Conservation (phyloP, 30 jellyfish, hydroid and myxozoan genomes). For the Catostylus mosaicus region DNA sequence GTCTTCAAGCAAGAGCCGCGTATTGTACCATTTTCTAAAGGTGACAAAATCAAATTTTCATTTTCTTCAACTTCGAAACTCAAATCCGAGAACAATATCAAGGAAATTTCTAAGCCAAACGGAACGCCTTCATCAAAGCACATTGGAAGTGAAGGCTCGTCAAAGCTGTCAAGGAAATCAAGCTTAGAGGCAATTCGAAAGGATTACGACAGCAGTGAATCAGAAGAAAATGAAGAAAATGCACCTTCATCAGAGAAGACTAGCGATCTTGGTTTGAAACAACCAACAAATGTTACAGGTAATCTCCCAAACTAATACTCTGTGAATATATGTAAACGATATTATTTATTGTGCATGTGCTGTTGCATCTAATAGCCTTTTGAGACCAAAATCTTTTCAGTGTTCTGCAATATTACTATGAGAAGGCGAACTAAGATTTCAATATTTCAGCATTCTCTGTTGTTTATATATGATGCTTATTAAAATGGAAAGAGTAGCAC, state of each 20-base stretch:
- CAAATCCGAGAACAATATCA: not conserved
- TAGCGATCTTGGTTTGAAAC: not conserved
- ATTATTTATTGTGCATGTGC: too few relatives aligned
- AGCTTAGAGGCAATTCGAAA: conserved; percentile 40
- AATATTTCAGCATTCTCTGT: too few relatives aligned
- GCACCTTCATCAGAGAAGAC: not conserved
- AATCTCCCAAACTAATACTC: too few relatives aligned
- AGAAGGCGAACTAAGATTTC: too few relatives aligned
- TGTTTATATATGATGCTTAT: too few relatives aligned
- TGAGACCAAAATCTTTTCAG: too few relatives aligned
- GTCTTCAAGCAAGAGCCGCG: conserved; percentile 34
- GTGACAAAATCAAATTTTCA: conserved; percentile 46
- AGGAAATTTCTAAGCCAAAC: not conserved
- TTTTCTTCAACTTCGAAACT: not conserved
- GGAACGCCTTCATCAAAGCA: not conserved
- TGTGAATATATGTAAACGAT: too few relatives aligned
- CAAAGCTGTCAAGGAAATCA: conserved; percentile 2
- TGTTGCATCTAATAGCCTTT: too few relatives aligned
- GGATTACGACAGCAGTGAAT: conserved; percentile 47
- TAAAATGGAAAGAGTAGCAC: too few relatives aligned
- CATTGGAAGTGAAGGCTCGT: not conserved
- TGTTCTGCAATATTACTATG: too few relatives aligned
- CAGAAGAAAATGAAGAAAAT: conserved; percentile 11
- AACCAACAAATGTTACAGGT: not conserved
- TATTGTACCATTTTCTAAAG: conserved; percentile 26